These are phyloP conservation scores for Achatina immaculata DNA, from an alignment of 1,140 invertebrate genomes.

Conservation along the genomic window DNA sequence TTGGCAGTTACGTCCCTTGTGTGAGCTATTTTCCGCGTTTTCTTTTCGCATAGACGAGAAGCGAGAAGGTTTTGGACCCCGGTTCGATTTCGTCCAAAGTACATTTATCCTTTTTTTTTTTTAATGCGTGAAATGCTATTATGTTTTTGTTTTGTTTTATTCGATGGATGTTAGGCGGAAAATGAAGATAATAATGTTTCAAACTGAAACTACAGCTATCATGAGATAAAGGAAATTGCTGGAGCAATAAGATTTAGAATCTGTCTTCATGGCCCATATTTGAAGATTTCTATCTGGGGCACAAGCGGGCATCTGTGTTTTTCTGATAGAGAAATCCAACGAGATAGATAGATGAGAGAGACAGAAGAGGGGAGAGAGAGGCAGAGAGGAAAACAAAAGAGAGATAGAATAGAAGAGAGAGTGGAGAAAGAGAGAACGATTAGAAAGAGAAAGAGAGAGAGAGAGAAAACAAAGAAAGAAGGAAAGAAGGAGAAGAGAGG, in stretches of 20 bases:
- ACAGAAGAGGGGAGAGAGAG: not conserved
- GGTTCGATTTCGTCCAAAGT: not conserved
- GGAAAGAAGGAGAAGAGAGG: not conserved
- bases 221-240: too few relatives aligned
- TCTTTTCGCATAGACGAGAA: not conserved
- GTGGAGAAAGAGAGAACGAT: not conserved
- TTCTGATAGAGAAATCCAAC: not conserved
- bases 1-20: constrained; percentile 2
- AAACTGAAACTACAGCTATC: not conserved
- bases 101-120: not conserved
- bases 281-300: not conserved
- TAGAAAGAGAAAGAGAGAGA: not conserved
- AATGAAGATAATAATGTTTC: not conserved
- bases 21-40: not conserved
- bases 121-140: not conserved
- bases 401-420: not conserved
- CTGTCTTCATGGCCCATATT: not conserved
- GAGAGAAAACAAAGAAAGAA: not conserved
- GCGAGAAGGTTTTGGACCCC: not conserved
- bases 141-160: not conserved
- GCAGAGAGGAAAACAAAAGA: not conserved
- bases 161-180: not conserved
- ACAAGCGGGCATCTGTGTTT: not conserved
- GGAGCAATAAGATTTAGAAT: not conserved
- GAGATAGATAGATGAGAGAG: not conserved